Evolutionary conservation across 1,140 invertebrate genomes (phyloP).

Genomic region (Apis florea): DNA sequence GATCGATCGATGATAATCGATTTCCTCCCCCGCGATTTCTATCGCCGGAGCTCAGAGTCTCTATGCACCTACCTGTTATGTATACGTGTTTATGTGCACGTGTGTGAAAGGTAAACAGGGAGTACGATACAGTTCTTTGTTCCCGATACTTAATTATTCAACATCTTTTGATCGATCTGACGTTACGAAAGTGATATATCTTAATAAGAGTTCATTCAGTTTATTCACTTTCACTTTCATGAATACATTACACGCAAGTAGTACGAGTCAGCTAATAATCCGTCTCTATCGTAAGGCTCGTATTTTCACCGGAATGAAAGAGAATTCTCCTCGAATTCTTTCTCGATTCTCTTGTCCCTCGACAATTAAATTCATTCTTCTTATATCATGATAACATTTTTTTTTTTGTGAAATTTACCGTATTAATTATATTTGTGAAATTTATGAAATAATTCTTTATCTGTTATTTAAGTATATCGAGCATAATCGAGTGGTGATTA

Average conservation of each 20-base stretch:
- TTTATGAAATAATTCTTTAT: too few species aligned
- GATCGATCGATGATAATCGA: background rate
- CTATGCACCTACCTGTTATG: too few species aligned
- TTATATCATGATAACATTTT: too few species aligned
- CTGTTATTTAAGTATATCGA: too few species aligned
- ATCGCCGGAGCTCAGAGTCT: too few species aligned
- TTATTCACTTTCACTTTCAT: conserved; percentile 32
- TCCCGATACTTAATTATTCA: conserved; percentile 37
- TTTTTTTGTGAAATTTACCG: too few species aligned
- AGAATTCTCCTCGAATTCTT: background rate
- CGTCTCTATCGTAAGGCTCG: background rate
- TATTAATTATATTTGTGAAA: too few species aligned
- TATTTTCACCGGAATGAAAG: background rate
- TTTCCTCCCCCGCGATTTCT: too few species aligned
- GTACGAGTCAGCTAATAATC: conserved; percentile 40
- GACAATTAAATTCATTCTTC: too few species aligned
- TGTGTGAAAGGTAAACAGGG: background rate
- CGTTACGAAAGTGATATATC: conserved; percentile 7
- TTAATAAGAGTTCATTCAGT: conserved; percentile 1
- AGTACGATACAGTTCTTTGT: background rate
- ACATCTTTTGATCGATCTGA: conserved; percentile 16
- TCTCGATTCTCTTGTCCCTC: background rate
- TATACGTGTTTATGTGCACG: background rate
- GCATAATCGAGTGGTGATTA: too few species aligned
- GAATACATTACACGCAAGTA: conserved; percentile 37